These are phyloP conservation scores for Chascanopsetta lugubris DNA, from an alignment of 2,113 vertebrate genomes.

Conservation along the genomic window DNA sequence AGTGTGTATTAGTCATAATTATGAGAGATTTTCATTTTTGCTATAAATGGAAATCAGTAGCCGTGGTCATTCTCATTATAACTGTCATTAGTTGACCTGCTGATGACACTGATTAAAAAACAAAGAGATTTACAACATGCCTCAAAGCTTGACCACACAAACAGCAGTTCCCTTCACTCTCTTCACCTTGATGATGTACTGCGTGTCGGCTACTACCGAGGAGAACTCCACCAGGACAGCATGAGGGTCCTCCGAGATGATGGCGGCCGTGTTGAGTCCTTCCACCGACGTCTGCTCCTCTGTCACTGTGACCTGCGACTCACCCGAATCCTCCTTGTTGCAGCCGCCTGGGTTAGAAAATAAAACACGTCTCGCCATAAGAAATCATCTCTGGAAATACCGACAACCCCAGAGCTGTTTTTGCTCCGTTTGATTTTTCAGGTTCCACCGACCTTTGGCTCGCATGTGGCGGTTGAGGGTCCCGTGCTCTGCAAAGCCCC, in stretches of 20 bases:
- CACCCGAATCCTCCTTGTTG: conserved; percentile 79
- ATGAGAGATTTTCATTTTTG: too few species aligned
- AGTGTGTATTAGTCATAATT: too few species aligned
- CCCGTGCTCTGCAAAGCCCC: conserved; percentile 95
- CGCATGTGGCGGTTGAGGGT: conserved; percentile 95
- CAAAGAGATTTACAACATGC: neutral
- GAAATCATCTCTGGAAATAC: neutral
- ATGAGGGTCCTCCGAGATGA: conserved; percentile 90
- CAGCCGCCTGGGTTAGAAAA: conserved; percentile 87
- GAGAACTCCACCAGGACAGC: conserved; percentile 97
- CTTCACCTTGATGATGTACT: conserved; percentile 96
- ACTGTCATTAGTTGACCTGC: too few species aligned
- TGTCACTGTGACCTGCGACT: conserved; percentile 50
- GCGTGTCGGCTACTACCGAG: conserved; percentile 95
- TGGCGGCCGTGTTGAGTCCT: conserved; percentile 77
- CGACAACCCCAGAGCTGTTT: too few species aligned
- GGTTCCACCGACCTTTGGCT: conserved; percentile 90
- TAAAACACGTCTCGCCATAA: conserved; percentile 2
- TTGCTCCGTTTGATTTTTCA: neutral
- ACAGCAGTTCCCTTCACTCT: neutral
- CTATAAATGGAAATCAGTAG: too few species aligned
- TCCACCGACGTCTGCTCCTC: conserved; percentile 82
- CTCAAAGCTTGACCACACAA: neutral
- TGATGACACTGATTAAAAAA: neutral
- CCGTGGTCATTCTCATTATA: too few species aligned